Percentiles rank a stretch among this genome's conserved stretches.
These are phyloP conservation scores for Penelope pileata DNA, from an alignment of 2,113 vertebrate genomes.

Conservation along the genomic window DNA sequence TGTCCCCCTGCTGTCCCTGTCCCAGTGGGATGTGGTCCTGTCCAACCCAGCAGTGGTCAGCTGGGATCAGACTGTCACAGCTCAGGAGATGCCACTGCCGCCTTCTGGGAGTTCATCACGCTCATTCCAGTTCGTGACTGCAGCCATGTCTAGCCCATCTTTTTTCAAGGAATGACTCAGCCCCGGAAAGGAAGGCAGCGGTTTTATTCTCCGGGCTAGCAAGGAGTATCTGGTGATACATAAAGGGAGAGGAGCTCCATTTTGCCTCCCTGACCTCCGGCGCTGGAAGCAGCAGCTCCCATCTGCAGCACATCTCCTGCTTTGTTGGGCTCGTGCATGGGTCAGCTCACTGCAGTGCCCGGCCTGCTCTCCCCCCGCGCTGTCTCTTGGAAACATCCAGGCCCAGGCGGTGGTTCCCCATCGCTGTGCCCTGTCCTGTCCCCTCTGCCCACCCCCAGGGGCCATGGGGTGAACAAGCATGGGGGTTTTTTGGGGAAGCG, in stretches of 20 bases:
- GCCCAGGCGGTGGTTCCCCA: not conserved
- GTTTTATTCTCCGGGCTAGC: not conserved
- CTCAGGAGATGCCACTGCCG: not conserved
- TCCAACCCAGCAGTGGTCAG: not conserved
- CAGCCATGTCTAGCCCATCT: not conserved
- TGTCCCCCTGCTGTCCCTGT: fast-evolving
- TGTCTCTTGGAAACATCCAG: not conserved
- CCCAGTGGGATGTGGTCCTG: not conserved
- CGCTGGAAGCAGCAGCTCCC: not conserved
- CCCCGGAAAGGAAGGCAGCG: not conserved
- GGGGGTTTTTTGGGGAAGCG: not conserved
- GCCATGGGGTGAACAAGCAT: not conserved
- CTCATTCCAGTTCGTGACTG: not conserved
- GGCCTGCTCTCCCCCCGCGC: not conserved
- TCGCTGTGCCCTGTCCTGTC: not conserved
- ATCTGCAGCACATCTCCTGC: not conserved
- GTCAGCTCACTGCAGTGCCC: not conserved
- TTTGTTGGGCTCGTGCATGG: not conserved
- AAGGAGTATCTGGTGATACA: not conserved
- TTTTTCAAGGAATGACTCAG: not conserved
- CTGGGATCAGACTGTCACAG: not conserved
- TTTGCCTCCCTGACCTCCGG: not conserved
- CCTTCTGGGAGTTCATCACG: not conserved
- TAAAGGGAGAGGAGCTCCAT: not conserved
- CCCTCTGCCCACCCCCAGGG: not conserved